Conservation (phyloP, 2,113 vertebrate genomes). For the Syrmaticus mikado region DNA sequence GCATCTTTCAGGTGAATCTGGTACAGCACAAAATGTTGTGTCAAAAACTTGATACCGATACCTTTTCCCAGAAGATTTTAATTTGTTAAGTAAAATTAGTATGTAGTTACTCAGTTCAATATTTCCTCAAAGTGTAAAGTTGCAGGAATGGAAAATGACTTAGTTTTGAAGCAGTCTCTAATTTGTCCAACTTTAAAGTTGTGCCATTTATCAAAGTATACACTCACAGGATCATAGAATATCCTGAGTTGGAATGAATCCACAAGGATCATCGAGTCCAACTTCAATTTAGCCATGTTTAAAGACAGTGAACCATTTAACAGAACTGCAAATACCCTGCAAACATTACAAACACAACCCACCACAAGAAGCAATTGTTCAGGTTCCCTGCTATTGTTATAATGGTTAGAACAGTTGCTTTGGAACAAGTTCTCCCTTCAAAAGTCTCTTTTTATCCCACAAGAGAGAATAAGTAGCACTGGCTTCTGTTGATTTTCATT, state of each 20-base stretch:
- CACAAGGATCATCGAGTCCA: neutral
- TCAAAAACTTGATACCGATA: neutral
- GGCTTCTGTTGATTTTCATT: neutral
- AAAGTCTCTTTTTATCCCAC: neutral
- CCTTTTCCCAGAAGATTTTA: constrained; percentile 50
- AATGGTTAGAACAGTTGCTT: neutral
- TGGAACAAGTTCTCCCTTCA: neutral
- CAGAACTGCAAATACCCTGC: neutral
- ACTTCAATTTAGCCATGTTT: neutral
- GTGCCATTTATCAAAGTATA: neutral
- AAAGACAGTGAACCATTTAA: neutral
- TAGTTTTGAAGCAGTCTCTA: neutral
- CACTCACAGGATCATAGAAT: neutral
- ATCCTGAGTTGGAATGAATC: neutral
- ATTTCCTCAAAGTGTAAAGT: constrained; percentile 10
- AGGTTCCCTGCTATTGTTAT: neutral
- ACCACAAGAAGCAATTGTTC: neutral
- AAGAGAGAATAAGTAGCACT: neutral
- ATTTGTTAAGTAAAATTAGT: neutral
- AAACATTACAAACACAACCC: neutral
- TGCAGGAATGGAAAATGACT: neutral
- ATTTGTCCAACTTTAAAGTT: neutral
- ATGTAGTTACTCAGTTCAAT: neutral
- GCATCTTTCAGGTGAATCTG: neutral
- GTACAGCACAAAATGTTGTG: neutral